phyloP scores from a whole-genome alignment of 35 echinoderm and acorn worm genomes.

The Heliocidaris erythrogramma region DNA sequence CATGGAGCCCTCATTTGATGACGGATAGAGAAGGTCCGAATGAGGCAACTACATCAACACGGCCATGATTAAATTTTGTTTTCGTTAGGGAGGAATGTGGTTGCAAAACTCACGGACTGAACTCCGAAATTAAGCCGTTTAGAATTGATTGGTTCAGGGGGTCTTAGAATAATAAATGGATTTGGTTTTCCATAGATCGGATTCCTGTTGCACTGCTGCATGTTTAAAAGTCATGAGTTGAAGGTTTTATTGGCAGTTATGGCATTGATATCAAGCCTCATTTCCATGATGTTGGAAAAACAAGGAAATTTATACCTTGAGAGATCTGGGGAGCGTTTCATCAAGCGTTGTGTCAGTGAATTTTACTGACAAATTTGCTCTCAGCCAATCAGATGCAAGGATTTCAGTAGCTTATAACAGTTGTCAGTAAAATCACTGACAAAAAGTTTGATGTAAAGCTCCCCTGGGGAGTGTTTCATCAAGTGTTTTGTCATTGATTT shows the following conservation, averaged over 20 bases:
- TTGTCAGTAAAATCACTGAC: too few relatives aligned
- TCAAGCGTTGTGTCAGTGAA: too few relatives aligned
- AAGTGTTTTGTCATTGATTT: too few relatives aligned
- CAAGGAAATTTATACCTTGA: too few relatives aligned
- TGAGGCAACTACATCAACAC: conserved; percentile 1
- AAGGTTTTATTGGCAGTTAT: background rate
- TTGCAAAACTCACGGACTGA: background rate
- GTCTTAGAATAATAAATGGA: background rate
- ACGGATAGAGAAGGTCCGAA: background rate
- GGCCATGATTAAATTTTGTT: conserved; percentile 3
- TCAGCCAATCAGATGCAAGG: too few relatives aligned
- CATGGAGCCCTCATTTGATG: too few relatives aligned
- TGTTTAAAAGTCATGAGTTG: background rate
- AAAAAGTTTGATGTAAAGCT: too few relatives aligned
- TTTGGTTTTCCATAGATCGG: background rate
- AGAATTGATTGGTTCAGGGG: background rate
- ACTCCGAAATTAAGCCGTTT: background rate
- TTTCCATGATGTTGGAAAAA: too few relatives aligned
- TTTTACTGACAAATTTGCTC: too few relatives aligned
- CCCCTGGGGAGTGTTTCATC: too few relatives aligned
- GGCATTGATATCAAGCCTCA: background rate
- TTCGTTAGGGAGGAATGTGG: background rate
- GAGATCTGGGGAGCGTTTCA: too few relatives aligned
- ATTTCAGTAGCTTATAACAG: too few relatives aligned
- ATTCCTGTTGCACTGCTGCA: background rate